Evolutionary conservation across 2,888 invertebrate species (phyloP), one percentile per base, ranked within the genome.

Genomic region (Hirtodrosophila alboralis): DNA sequence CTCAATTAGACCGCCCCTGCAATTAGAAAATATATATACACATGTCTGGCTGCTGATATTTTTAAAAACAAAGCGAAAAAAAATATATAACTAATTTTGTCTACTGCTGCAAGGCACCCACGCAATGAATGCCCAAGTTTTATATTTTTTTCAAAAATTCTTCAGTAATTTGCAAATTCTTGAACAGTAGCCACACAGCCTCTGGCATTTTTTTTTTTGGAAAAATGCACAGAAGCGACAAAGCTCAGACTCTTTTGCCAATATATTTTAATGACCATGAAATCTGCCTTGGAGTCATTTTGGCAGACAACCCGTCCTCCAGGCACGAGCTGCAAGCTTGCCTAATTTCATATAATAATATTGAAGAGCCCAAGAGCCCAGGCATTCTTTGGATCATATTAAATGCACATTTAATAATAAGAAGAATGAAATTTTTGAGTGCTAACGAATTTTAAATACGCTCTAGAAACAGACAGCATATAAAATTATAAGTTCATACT

Each of bases 241-340:
- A 27, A 52, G 26, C n/a, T 36, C 41, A 60, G 56, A 52, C 44
- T 28, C 28, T 38, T 51, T 45, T 73, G 30, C 18, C 33, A 56
- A 59, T n/a, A n/a, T n/a, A n/a, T n/a, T n/a, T 74, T 88, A 86
- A 86, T 80, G 81, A 84, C 86, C 89, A 89, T 88, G 78, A 89
- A 88, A 88, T 88, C 76, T 77, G 86, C 86, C 84, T 72, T 52
- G 57, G 26, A 83, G 83, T 60, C 72, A 72, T 74, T 73, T 62
- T 41, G 57, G 65, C 64, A 69, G 85, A 81, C 74, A 49, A 62
- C 57, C 64, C 59, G 57, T 52, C 66, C 62, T 57, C 59, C 56
- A 61, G 79, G 75, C 83, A 83, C 62, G 71, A 60, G 48, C 37
- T 41, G 36, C 3, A 21, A 52, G 10, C 30, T 38, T 41, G 41